Evolutionary conservation across 1,140 invertebrate species (phyloP), one percentile per base, ranked within the genome.

Genomic region (Melitaea cinxia): DNA sequence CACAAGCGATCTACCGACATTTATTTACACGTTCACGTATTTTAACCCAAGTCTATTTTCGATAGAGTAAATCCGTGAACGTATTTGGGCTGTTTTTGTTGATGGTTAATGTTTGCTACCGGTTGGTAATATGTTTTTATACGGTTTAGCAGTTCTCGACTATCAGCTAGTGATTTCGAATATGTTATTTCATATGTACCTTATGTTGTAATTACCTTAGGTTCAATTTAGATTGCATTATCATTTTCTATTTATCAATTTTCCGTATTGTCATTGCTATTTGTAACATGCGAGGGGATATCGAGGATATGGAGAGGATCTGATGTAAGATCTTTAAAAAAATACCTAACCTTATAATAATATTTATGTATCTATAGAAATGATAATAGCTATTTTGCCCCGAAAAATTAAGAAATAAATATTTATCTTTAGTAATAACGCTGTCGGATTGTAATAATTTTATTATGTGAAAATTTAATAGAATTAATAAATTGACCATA

Each of bases 21-120:
- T 77, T 81, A 83, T 83, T 84, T 84, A 84, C 79, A 78, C 70
- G 65, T 66, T 60, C 68, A 77, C 60, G 80, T 81, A 78, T 79
- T 77, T 76, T 56, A 71, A 72, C 70, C 68, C 65, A 70, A 47
- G 61, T 79, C 79, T 85, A 85, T 85, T 85, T 85, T 77, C 53
- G 82, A 81, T 68, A 53, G 69, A 65, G 77, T 80, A 78, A 80
- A 83, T 81, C 80, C 73, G 57, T 76, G 72, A 58, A 62, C 82
- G 71, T 82, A 74, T 85, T 85, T 80, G 73, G 78, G 73, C 59
- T 67, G 73, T 73, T 75, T 71, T 68, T 75, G 75, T 81, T 76
- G 73, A 73, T 75, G 73, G 65, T 77, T 74, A 77, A 75, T 74
- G 68, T 71, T 69, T 65, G 64, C 39, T 70, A 64, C 68, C 56